Evolutionary conservation across 2,888 invertebrate genomes (phyloP).

Genomic region (Drosophila recens): DNA sequence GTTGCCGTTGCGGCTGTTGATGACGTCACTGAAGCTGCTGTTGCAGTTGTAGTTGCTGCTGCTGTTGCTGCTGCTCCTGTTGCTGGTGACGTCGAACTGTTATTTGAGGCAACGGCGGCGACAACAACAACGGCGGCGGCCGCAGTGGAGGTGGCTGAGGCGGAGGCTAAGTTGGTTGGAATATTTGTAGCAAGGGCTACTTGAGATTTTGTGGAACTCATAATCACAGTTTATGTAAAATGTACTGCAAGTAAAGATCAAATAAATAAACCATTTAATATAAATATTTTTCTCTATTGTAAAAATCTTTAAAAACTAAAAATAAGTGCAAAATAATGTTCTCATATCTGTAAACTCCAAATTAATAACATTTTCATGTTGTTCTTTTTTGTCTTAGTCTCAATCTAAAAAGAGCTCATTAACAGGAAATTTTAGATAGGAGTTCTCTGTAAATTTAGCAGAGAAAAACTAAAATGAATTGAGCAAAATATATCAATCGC

Average conservation of each 20-base stretch:
- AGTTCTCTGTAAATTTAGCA: background rate
- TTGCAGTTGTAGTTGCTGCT: conserved; percentile 27
- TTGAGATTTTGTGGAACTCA: conserved; percentile 86
- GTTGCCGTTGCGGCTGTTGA: conserved; percentile 36
- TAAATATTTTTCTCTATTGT: background rate
- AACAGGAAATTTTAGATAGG: too few species aligned
- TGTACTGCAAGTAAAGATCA: conserved; percentile 70
- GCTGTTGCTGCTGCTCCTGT: conserved; percentile 22
- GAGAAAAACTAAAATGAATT: background rate
- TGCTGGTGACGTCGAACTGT: conserved; percentile 57
- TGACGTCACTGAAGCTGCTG: conserved; percentile 37
- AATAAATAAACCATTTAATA: background rate
- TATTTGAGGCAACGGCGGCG: conserved; percentile 71
- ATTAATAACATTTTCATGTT: too few species aligned
- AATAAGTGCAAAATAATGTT: background rate
- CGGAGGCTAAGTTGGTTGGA: conserved; percentile 83
- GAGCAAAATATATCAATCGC: background rate
- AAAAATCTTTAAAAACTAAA: background rate
- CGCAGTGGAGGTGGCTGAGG: conserved; percentile 73
- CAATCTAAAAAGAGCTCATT: too few species aligned
- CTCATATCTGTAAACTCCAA: background rate
- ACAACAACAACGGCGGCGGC: conserved; percentile 78
- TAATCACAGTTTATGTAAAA: conserved; percentile 84
- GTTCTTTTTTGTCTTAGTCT: too few species aligned
- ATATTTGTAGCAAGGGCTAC: conserved; percentile 85